phyloP scores from a whole-genome alignment of 2,797 vertebrate genomes.

The Neopelma chrysocephalum region DNA sequence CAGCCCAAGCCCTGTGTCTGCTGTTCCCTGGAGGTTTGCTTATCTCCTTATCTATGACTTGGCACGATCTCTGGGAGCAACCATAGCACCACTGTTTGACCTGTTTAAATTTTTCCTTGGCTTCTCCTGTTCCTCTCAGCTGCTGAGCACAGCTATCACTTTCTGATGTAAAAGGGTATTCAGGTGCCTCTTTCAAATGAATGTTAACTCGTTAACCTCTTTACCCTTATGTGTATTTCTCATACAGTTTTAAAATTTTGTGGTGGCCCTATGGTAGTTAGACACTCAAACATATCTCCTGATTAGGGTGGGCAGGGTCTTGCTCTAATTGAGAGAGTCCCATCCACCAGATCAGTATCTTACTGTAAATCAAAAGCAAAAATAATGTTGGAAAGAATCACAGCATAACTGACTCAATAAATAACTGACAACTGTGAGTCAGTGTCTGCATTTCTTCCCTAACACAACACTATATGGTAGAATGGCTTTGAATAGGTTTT shows the following conservation, averaged over 20 bases:
- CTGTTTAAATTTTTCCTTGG: neutral
- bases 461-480: constrained; percentile 18
- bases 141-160: neutral
- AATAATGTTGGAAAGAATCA: neutral
- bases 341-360: neutral
- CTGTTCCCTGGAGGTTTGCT: neutral
- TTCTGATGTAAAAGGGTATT: neutral
- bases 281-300: neutral
- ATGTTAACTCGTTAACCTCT: neutral
- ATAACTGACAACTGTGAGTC: constrained; percentile 68
- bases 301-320: neutral
- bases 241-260: neutral
- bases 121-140: neutral
- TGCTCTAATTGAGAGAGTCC: neutral
- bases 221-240: neutral
- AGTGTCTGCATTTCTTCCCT: constrained; percentile 66
- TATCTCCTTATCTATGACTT: neutral
- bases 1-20: neutral
- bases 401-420: constrained; percentile 34
- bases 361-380: neutral
- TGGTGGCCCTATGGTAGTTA: neutral
- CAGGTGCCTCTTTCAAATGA: neutral
- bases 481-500: constrained; percentile 8
- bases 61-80: rapidly evolving
- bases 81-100: neutral